Percentiles rank a stretch among this genome's conserved stretches.
Evolutionary conservation across 2,113 vertebrate genomes (phyloP).

Genomic region (Pluvialis apricaria): DNA sequence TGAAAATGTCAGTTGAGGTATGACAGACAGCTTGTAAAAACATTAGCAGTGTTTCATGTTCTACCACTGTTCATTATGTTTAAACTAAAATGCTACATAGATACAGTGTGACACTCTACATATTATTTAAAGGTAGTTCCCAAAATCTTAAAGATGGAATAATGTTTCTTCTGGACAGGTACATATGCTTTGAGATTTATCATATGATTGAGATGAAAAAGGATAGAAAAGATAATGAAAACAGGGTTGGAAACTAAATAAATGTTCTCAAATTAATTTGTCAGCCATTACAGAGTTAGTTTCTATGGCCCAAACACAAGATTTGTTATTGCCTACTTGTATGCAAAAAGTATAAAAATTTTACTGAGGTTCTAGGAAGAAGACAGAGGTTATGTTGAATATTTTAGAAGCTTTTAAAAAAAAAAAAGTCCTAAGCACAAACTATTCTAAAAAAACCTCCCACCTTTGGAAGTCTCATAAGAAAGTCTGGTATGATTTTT

Average conservation of each 20-base stretch:
- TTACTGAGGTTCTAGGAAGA: not conserved
- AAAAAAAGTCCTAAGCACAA: not conserved
- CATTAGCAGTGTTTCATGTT: not conserved
- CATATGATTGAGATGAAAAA: not conserved
- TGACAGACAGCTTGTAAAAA: constrained; percentile 22
- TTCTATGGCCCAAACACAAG: not conserved
- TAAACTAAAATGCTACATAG: not conserved
- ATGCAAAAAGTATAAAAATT: not conserved
- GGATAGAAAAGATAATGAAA: not conserved
- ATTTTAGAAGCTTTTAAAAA: not conserved
- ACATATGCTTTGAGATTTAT: not conserved
- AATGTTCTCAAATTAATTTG: not conserved
- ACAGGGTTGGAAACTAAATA: not conserved
- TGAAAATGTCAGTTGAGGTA: constrained; percentile 7
- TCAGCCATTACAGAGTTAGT: not conserved
- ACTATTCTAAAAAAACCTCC: not conserved
- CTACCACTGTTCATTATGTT: constrained; percentile 9
- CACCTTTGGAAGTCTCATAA: not conserved
- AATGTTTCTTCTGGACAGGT: not conserved
- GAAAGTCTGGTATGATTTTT: not conserved
- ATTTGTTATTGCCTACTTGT: not conserved
- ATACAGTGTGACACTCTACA: not conserved
- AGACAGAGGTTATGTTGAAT: rapidly evolving
- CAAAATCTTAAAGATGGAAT: not conserved
- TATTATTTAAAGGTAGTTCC: constrained; percentile 6